Conservation (phyloP, 2,888 invertebrate species). For the Acronicta aceris region DNA sequence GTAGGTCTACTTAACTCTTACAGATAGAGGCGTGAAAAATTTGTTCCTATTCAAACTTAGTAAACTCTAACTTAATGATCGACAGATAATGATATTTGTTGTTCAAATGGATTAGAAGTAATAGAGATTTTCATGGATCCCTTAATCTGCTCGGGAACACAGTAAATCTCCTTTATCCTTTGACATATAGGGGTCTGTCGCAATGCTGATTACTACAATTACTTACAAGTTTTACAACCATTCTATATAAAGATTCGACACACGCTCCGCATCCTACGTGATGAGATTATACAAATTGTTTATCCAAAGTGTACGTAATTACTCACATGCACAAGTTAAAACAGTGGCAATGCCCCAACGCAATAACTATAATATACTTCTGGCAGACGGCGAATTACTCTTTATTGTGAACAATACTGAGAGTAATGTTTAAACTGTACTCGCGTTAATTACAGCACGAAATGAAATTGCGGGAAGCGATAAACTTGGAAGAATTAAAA, state of each 20-base stretch:
- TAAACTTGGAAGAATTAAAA: conserved; percentile 51
- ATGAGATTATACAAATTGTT: conserved; percentile 41
- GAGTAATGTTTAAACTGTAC: conserved; percentile 36
- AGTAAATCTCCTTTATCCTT: conserved; percentile 61
- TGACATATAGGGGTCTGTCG: conserved; percentile 57
- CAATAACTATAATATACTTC: conserved; percentile 39
- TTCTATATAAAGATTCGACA: conserved; percentile 36
- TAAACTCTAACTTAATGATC: conserved; percentile 31
- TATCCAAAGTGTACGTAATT: conserved; percentile 33
- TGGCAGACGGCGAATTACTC: conserved; percentile 24
- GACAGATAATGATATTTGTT: conserved; percentile 43
- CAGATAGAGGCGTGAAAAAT: no score
- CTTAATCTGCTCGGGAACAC: conserved; percentile 47
- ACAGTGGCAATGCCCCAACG: conserved; percentile 15
- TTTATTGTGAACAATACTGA: conserved; percentile 36
- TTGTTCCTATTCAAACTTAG: conserved; percentile 3
- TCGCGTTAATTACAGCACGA: conserved; percentile 32
- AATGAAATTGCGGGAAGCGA: conserved; percentile 46
- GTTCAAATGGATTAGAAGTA: conserved; percentile 52
- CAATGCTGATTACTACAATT: conserved; percentile 56
- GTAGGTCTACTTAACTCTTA: no score
- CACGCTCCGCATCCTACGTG: conserved; percentile 28
- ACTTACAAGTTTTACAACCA: conserved; percentile 54
- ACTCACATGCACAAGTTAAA: conserved; percentile 24
- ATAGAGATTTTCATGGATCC: conserved; percentile 44